Percentiles rank a stretch among this genome's conserved stretches.
Conservation (phyloP, 1,140 invertebrate genomes). For the Whitmania pigra region DNA sequence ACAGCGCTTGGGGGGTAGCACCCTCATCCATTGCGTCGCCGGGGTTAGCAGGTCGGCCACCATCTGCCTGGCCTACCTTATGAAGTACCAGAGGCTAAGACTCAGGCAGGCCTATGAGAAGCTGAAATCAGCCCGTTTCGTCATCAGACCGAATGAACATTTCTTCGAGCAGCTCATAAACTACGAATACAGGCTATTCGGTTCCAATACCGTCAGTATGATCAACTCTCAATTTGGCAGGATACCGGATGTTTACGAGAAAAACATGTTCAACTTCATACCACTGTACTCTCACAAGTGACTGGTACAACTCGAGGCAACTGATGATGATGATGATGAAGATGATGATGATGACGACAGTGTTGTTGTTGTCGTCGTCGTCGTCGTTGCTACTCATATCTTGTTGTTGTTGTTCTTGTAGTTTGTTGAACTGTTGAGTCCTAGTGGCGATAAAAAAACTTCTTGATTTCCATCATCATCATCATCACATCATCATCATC, state of each 20-base stretch:
- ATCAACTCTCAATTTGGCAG: constrained; percentile 33
- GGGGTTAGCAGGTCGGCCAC: constrained; percentile 73
- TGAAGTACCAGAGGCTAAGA: constrained; percentile 65
- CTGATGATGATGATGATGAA: background rate
- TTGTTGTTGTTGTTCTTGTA: no score
- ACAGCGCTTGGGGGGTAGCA: constrained; percentile 55
- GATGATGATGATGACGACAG: background rate
- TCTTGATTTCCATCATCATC: no score
- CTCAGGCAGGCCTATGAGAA: constrained; percentile 65
- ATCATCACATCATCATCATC: no score
- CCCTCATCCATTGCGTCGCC: constrained; percentile 75
- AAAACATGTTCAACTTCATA: constrained; percentile 25
- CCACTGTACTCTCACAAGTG: background rate
- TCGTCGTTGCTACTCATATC: background rate
- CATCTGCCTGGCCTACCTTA: constrained; percentile 72
- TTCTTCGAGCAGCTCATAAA: constrained; percentile 72
- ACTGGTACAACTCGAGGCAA: background rate
- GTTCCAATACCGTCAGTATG: constrained; percentile 37
- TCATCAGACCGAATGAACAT: constrained; percentile 73
- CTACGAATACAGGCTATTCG: constrained; percentile 57
- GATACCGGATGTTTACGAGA: constrained; percentile 39
- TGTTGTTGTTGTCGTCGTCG: background rate
- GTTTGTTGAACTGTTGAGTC: no score
- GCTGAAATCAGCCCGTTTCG: constrained; percentile 54
- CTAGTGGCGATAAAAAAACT: no score